Percentiles rank a stretch among this genome's conserved stretches.
Conservation (phyloP, 2,888 invertebrate species). For the Chironomus riparius region DNA sequence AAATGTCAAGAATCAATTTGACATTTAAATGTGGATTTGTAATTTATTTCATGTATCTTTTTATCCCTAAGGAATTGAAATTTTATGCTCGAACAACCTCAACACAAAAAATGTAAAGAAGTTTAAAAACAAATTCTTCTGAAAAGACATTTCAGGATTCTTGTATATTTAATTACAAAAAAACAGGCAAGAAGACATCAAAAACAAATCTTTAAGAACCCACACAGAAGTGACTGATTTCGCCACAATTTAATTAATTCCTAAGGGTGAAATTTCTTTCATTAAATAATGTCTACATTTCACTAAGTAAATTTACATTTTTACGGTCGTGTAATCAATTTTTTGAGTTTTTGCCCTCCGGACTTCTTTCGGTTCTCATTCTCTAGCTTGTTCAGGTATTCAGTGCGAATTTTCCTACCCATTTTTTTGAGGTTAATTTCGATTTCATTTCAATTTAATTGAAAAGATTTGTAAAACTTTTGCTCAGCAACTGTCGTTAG, state of each 20-base stretch:
- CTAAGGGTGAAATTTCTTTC: background rate
- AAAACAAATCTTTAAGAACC: no score
- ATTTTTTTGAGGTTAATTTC: background rate
- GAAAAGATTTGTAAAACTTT: constrained; percentile 16
- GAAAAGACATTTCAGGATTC: no score
- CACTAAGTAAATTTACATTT: background rate
- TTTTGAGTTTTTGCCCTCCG: background rate
- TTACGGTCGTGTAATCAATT: background rate
- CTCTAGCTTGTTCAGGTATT: background rate
- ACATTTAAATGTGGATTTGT: no score
- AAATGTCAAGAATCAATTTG: no score
- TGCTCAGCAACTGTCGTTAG: background rate
- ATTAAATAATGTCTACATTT: background rate
- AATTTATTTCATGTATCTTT: no score
- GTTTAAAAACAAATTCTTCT: no score
- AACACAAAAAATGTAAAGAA: no score
- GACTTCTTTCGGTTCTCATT: background rate
- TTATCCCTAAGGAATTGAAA: no score
- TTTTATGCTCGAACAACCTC: no score
- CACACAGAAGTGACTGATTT: no score
- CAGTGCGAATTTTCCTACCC: background rate
- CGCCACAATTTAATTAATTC: background rate
- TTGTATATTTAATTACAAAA: no score
- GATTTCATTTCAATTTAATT: constrained; percentile 1
- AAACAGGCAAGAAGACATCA: no score